Evolutionary conservation across 2,888 invertebrate genomes (phyloP).

Genomic region (Athripsodes cinereus): DNA sequence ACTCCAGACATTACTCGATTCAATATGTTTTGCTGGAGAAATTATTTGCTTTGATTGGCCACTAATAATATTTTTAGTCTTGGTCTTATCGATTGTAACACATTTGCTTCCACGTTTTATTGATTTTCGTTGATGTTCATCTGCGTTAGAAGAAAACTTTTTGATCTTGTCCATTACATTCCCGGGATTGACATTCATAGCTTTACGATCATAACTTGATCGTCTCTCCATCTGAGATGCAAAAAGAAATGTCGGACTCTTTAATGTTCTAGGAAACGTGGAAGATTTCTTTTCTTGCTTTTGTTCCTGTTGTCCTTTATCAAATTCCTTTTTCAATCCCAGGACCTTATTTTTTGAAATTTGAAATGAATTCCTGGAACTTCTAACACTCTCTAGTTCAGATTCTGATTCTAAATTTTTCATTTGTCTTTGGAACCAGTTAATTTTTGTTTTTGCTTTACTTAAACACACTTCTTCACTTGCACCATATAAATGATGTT

Average conservation of each 20-base stretch:
- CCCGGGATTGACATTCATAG: constrained; percentile 30
- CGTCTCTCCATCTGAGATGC: neutral
- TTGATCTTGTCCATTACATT: constrained; percentile 47
- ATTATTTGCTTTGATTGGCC: no score
- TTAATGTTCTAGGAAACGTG: constrained; percentile 12
- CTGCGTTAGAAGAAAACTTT: constrained; percentile 32
- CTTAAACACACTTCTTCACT: constrained; percentile 44
- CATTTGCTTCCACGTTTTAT: neutral
- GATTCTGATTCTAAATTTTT: constrained; percentile 41
- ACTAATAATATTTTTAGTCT: neutral
- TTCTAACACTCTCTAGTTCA: constrained; percentile 39
- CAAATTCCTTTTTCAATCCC: constrained; percentile 22
- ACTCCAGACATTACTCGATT: neutral
- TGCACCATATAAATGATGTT: constrained; percentile 35
- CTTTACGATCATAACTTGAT: neutral
- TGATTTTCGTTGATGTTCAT: neutral
- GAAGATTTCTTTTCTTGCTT: constrained; percentile 4
- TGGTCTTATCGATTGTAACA: neutral
- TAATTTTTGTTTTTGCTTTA: constrained; percentile 46
- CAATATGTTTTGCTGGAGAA: neutral
- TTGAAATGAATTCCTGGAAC: constrained; percentile 31
- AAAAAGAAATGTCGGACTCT: neutral
- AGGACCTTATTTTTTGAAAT: constrained; percentile 16
- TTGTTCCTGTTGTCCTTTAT: neutral
- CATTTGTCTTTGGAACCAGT: constrained; percentile 48